Base-by-base conservation (phyloP, 1,140 invertebrate species). In the Drosophila setifemur region DNA sequence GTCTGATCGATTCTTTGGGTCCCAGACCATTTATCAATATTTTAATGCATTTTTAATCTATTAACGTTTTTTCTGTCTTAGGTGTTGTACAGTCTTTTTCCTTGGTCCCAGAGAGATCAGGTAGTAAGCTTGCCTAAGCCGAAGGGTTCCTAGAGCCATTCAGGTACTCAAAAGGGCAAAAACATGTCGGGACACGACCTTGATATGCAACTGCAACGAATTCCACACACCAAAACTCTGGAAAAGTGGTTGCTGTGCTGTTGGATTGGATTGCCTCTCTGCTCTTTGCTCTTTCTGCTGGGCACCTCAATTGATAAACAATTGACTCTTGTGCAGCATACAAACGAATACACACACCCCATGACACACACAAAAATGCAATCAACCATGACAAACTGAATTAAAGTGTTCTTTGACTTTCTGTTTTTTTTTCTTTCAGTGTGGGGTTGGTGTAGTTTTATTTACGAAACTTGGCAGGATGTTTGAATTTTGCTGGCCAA, bases 1-100 rank as follows among this genome's bases (percentile, higher is more conserved):
- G 28, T 50, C 78, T 79, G 52, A 71, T 55, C 68, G 57, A 55
- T 64, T 69, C 58, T 16, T 19, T 9, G 29, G 19, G 45, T 28
- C 49, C 40, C 39, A 64, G 44, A 44, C 79, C 68, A 85, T 85
- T 81, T 85, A 81, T 85, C 81, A 85, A 55, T 57, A 71, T 50
- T 79, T 68, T 85, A 85, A 85, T 85, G 79, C 40, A 75, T 85
- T 86, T 85, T 85, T 86, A 85, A 85, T 86, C 75, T 85, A 75
- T 85, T 74, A 67, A n/a, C 45, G 42, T 3, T 58, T 73, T 12
- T 64, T 47, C 9, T 28, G 16, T 9, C 19, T 19, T 9, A 37
- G 9, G 19, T 43, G 42, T 25, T 58, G 57, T 81, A 75, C 66
- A 49, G 61, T 64, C 66, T 43, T 48, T 75, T 68, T 7, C 58